Conservation (phyloP, 2,113 vertebrate species). For the Petaurus breviceps region DNA sequence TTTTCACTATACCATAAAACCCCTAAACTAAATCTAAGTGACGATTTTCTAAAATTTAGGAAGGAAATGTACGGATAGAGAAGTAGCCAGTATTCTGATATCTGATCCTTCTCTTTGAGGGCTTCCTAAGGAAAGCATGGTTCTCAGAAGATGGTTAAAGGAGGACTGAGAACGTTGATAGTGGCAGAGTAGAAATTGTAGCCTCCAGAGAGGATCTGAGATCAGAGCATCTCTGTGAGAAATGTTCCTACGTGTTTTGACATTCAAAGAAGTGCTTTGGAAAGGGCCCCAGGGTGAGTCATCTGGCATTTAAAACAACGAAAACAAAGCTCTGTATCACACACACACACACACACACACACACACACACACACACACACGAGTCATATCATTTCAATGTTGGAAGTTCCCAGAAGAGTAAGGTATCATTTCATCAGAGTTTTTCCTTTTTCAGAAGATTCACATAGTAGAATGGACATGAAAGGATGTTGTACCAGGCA, state of each 20-base stretch:
- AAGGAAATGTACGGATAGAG: neutral
- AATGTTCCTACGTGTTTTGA: rapidly evolving
- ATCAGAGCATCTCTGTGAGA: neutral
- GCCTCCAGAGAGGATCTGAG: too few species aligned
- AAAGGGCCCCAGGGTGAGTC: rapidly evolving
- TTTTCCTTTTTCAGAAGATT: rapidly evolving
- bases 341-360: neutral
- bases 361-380: neutral
- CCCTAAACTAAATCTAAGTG: neutral
- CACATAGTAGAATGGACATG: rapidly evolving
- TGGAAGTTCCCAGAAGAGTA: rapidly evolving
- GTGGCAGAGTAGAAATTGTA: neutral
- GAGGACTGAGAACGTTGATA: rapidly evolving
- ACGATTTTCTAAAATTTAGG: neutral
- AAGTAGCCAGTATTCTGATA: neutral
- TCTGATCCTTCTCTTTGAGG: neutral
- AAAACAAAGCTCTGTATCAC: neutral
- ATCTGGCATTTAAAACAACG: neutral
- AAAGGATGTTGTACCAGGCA: neutral
- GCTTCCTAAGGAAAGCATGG: rapidly evolving
- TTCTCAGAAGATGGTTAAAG: rapidly evolving
- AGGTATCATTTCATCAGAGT: rapidly evolving
- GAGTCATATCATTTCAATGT: too few species aligned
- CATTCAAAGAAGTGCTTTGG: rapidly evolving
- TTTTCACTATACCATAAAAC: neutral